Percentiles rank a stretch among this genome's conserved stretches.
Conservation (phyloP, 2,797 vertebrate genomes). For the Anguilla obscura region DNA sequence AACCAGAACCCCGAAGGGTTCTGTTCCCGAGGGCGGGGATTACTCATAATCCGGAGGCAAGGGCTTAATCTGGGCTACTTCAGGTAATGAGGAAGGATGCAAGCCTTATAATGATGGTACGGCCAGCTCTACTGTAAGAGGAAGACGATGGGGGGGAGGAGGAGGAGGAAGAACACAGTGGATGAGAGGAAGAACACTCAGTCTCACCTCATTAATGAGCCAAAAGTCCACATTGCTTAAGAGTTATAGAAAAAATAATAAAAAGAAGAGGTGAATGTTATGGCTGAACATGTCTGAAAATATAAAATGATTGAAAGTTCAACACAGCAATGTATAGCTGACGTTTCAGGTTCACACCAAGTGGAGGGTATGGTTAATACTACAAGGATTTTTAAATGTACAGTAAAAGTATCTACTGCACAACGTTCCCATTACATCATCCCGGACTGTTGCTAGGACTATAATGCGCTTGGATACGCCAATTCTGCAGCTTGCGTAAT, state of each 20-base stretch:
- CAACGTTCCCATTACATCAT: neutral
- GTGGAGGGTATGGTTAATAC: neutral
- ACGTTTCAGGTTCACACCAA: neutral
- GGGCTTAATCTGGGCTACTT: neutral
- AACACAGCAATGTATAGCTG: neutral
- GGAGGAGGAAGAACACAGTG: neutral
- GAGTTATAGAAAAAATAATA: neutral
- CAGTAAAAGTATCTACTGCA: neutral
- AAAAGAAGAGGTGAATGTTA: neutral
- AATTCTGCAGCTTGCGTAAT: constrained; percentile 17
- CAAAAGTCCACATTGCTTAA: neutral
- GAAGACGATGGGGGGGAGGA: neutral
- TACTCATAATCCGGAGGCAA: neutral
- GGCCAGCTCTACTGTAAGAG: neutral
- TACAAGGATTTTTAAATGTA: neutral
- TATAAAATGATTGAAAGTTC: neutral
- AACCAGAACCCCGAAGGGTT: neutral
- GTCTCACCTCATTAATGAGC: constrained; percentile 3
- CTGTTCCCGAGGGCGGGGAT: neutral
- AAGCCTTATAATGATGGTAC: neutral
- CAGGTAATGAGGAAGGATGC: neutral
- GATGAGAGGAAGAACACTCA: neutral
- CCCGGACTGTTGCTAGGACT: neutral
- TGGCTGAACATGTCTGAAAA: neutral
- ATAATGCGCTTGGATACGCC: constrained; percentile 1